These are phyloP conservation scores for Parapsyche elsis DNA, from an alignment of 1,140 invertebrate genomes.

Conservation along the genomic window DNA sequence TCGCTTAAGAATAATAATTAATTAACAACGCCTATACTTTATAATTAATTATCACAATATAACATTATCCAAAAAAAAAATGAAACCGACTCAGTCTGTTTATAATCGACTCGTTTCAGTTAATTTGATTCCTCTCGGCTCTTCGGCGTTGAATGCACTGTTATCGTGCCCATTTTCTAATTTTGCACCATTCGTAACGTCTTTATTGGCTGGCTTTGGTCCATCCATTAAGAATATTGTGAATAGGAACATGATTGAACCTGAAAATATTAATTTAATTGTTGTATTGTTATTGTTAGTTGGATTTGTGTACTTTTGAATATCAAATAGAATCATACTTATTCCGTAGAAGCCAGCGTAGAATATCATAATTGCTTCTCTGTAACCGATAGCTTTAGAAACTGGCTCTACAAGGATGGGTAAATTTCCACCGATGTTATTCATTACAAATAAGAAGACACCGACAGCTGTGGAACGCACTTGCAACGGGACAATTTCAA, in stretches of 20 bases:
- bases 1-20: neutral
- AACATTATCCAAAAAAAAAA: neutral
- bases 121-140: constrained; percentile 51
- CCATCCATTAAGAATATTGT: constrained; percentile 80
- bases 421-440: constrained; percentile 92
- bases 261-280: constrained; percentile 60
- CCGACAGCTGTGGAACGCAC: constrained; percentile 86
- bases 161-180: constrained; percentile 62
- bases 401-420: constrained; percentile 89
- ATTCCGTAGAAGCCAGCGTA: constrained; percentile 87
- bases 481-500: constrained; percentile 85
- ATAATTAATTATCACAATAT: constrained; percentile 14
- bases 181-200: constrained; percentile 47
- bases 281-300: constrained; percentile 16
- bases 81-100: neutral
- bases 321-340: constrained; percentile 71
- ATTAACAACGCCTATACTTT: neutral
- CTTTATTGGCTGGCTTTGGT: constrained; percentile 56
- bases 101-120: constrained; percentile 53
- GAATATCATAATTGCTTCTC: constrained; percentile 85
- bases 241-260: constrained; percentile 76
- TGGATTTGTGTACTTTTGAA: neutral
- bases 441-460: constrained; percentile 90
- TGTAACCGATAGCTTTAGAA: constrained; percentile 81
- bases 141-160: constrained; percentile 63